Base-by-base conservation (phyloP, 2,113 vertebrate species). In the Engraulis encrasicolus region DNA sequence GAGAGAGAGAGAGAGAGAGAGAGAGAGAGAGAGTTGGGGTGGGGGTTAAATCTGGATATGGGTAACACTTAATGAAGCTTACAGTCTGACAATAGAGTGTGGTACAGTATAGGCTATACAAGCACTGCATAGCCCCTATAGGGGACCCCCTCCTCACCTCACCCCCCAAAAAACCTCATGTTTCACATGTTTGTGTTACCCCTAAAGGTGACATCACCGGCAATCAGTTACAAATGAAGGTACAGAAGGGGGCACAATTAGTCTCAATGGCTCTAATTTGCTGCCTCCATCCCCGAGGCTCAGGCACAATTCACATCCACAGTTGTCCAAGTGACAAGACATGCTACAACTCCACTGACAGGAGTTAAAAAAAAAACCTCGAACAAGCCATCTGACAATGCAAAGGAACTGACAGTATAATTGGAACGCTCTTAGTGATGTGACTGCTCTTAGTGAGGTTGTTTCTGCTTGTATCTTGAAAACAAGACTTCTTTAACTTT, bases 131-230 rank as follows among this genome's bases (percentile, higher is more conserved):
- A 27, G 82, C 81, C 1, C 23, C 78, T 88, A 89, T 87, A 86
- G 78, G 23, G 34, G 66, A 23, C 66, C 83, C 74, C n/a, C n/a
- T n/a, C n/a, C n/a, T n/a, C n/a, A n/a, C n/a, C n/a, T n/a, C n/a
- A n/a, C n/a, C n/a, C n/a, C n/a, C n/a, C n/a, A n/a, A n/a, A n/a
- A n/a, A n/a, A n/a, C 84, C 36, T 5, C 86, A 85, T 49, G 82
- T 84, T 81, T 85, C 83, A 85, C 38, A 49, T 82, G 36, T 84
- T 86, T 84, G 50, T 84, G 82, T 48, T 45, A 82, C 88, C 87
- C 74, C 80, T n/a, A 78, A 48, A 84, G 84, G 90, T 90, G 93
- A 92, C 90, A 91, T 91, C 89, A 91, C 78, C 50, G 1, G 34
- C 84, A 86, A 89, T 80, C 83, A 79, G 85, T 88, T 88, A 88